Conservation (phyloP, 2,888 invertebrate genomes). For the Sisyra nigra region DNA sequence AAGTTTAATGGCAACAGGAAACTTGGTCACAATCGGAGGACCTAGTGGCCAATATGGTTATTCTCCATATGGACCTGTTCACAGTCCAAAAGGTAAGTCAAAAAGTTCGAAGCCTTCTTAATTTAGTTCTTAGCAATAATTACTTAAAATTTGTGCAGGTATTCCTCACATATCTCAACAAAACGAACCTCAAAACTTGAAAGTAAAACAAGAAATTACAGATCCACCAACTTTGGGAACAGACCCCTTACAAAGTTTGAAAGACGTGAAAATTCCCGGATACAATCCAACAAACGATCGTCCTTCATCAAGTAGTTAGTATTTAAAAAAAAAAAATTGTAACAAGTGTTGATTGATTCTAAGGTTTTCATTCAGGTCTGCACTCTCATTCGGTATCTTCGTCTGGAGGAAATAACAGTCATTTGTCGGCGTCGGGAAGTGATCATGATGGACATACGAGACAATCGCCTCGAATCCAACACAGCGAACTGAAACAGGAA, state of each 20-base stretch:
- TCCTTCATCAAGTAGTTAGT: constrained; percentile 13
- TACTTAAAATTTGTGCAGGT: not conserved
- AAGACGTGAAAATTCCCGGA: constrained; percentile 66
- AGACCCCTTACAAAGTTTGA: constrained; percentile 61
- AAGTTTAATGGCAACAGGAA: constrained; percentile 38
- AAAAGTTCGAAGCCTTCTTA: too few relatives aligned
- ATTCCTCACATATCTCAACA: constrained; percentile 11
- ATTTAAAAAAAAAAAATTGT: not conserved
- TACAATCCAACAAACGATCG: constrained; percentile 37
- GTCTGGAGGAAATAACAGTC: not conserved
- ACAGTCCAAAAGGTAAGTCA: constrained; percentile 3
- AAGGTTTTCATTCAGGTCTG: not conserved
- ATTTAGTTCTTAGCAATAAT: too few relatives aligned
- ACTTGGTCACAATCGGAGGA: constrained; percentile 42
- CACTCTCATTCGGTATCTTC: not conserved
- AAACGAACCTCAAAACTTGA: constrained; percentile 53
- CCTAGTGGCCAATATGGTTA: constrained; percentile 37
- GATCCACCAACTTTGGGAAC: constrained; percentile 21
- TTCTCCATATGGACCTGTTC: constrained; percentile 7
- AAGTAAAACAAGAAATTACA: constrained; percentile 51
- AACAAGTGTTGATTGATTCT: not conserved
- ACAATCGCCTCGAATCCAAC: constrained; percentile 3
- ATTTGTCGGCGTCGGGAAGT: not conserved
- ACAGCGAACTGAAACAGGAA: not conserved
- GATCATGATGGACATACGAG: not conserved